phyloP scores from a whole-genome alignment of 2,888 invertebrate genomes.

The Crioceris asparagi region DNA sequence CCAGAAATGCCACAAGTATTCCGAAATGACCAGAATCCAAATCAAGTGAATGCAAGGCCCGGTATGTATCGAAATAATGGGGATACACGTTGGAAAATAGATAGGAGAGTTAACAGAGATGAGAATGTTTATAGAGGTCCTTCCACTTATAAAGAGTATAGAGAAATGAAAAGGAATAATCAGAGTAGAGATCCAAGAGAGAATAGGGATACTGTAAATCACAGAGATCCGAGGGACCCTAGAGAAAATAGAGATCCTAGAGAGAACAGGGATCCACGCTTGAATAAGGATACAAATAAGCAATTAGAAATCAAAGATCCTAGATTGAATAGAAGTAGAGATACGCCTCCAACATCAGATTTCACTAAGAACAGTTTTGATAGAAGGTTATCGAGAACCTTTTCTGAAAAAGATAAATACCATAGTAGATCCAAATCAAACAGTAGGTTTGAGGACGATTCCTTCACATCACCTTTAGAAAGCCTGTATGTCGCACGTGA shows the following conservation, averaged over 20 bases:
- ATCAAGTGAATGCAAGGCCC: too few relatives aligned
- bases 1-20: constrained; percentile 14
- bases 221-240: constrained; percentile 10
- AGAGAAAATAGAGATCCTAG: constrained; percentile 11
- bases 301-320: constrained; percentile 7
- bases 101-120: constrained; percentile 11
- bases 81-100: constrained; percentile 12
- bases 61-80: constrained; percentile 10
- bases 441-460: constrained; percentile 23
- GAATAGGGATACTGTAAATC: constrained; percentile 11
- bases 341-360: constrained; percentile 1
- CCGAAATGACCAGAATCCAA: constrained; percentile 12
- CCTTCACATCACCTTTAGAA: constrained; percentile 40
- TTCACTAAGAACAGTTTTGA: constrained; percentile 2
- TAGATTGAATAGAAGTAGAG: constrained; percentile 8
- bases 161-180: constrained; percentile 21
- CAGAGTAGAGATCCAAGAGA: constrained; percentile 6
- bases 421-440: constrained; percentile 6
- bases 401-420: constrained; percentile 1
- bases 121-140: constrained; percentile 18
- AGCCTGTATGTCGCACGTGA: constrained; percentile 39
- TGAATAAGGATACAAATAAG: constrained; percentile 7
- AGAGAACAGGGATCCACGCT: constrained; percentile 8
- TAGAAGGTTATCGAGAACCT: constrained; percentile 6
- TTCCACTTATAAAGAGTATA: constrained; percentile 22